Evolutionary conservation across 2,888 invertebrate species (phyloP), one percentile per base, ranked within the genome.

Genomic region (Thelaira solivaga): DNA sequence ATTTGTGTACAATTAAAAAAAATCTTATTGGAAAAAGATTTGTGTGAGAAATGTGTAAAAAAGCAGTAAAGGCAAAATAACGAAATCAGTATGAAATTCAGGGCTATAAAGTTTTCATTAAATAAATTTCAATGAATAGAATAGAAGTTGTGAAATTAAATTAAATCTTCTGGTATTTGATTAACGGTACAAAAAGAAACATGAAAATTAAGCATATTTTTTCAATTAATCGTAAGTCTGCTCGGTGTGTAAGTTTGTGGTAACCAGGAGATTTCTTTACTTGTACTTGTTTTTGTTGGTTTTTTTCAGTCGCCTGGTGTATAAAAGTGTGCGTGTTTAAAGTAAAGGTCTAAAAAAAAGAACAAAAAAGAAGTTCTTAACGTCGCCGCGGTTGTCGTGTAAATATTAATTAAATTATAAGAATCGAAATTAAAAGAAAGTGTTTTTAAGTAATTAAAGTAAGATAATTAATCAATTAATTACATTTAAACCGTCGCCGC

Each of bases 241-340:
- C n/a, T n/a, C n/a, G n/a, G n/a, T n/a, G n/a, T n/a, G n/a, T n/a
- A 61, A 8, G 20, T 67, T 36, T 53, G 57, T 29, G 41, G 53
- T 45, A 76, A 59, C 62, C 64, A 65, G 76, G n/a, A 36, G 55
- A 43, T 65, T 71, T 59, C 57, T 13, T 55, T 24, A 39, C n/a
- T 8, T 39, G 45, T 11, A 41, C 6, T 13, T 62, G 43, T 5
- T 67, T 31, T 45, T 49, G 34, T 36, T 41, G 24, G 16, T 55
- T 2, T 16, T 55, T 16, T 41, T 22, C 61, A 18, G 11, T 11
- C 24, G 2, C 11, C 24, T 51, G 13, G 36, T 45, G 8, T 45
- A 34, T 45, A 26, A 22, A 16, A n/a, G n/a, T 49, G 55, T 43
- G 55, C 34, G 51, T 51, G 34, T 31, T 57, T 62, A 75, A 67